These are phyloP conservation scores for Drosophila watanabei DNA, from an alignment of 1,140 invertebrate genomes.

Conservation along the genomic window DNA sequence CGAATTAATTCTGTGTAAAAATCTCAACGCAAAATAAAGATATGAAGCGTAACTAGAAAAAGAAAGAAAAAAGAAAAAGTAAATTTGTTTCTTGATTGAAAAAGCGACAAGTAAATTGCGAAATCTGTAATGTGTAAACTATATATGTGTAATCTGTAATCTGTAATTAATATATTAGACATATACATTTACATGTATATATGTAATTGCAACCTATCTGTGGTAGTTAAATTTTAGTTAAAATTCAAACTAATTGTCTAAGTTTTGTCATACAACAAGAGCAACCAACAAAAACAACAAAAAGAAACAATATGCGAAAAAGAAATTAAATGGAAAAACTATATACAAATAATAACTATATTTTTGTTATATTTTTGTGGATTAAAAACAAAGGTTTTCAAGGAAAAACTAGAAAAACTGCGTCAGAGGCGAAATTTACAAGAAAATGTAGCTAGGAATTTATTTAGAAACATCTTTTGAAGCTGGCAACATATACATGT, in stretches of 20 bases:
- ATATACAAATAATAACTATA: slow-evolving; percentile 40
- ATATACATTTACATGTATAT: slow-evolving; percentile 57
- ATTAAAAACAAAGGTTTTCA: not conserved
- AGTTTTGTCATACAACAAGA: slow-evolving; percentile 72
- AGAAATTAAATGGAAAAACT: slow-evolving; percentile 75
- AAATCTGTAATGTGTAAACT: slow-evolving; percentile 49
- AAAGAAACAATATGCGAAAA: slow-evolving; percentile 71
- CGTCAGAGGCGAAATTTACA: accelerated
- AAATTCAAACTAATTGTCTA: slow-evolving; percentile 81
- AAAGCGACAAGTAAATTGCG: slow-evolving; percentile 17
- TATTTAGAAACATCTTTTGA: too few relatives aligned
- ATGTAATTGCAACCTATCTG: slow-evolving; percentile 85
- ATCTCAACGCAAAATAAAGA: slow-evolving; percentile 67
- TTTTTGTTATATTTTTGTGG: not conserved
- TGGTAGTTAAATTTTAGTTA: slow-evolving; percentile 86
- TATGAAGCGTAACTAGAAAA: slow-evolving; percentile 21
- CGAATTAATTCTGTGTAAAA: slow-evolving; percentile 64
- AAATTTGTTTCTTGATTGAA: too few relatives aligned
- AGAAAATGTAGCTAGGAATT: too few relatives aligned
- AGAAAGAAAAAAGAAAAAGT: not conserved
- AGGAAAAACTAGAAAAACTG: not conserved
- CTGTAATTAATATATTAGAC: slow-evolving; percentile 53
- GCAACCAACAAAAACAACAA: slow-evolving; percentile 41
- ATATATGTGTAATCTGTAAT: slow-evolving; percentile 45
- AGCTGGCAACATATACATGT: too few relatives aligned